Evolutionary conservation across 2,797 vertebrate genomes (phyloP).

Genomic region (Chelon auratus): DNA sequence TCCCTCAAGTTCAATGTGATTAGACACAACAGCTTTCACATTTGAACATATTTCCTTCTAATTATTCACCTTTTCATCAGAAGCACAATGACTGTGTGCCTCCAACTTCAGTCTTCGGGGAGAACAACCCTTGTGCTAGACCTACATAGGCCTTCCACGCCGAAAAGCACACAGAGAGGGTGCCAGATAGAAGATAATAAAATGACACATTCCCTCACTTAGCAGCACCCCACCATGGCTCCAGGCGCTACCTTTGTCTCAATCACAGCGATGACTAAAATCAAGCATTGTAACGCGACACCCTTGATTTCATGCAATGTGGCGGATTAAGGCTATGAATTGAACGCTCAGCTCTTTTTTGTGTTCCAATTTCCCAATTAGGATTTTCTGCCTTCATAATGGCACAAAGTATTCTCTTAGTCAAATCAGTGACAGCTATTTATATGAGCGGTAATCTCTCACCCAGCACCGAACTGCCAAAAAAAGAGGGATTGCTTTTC

Average conservation of each 20-base stretch:
- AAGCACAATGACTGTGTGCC: conserved; percentile 15
- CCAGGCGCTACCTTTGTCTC: conserved; percentile 86
- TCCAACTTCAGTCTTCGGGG: conserved; percentile 32
- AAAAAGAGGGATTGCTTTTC: conserved; percentile 76
- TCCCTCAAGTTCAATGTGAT: conserved; percentile 78
- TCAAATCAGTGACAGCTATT: conserved; percentile 88
- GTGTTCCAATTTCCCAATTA: conserved; percentile 88
- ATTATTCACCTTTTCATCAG: conserved; percentile 37
- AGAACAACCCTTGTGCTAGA: conserved; percentile 11
- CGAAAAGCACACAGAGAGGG: conserved; percentile 40
- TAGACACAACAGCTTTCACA: conserved; percentile 63
- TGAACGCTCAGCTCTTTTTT: conserved; percentile 81
- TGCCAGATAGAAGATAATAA: conserved; percentile 79
- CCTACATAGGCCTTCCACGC: conserved; percentile 18
- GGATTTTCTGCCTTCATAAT: conserved; percentile 88
- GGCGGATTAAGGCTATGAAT: conserved; percentile 86
- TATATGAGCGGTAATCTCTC: conserved; percentile 86
- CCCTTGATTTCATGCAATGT: conserved; percentile 87
- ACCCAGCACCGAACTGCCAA: conserved; percentile 80
- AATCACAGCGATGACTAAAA: conserved; percentile 84
- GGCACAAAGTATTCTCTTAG: conserved; percentile 85
- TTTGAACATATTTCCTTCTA: conserved; percentile 43
- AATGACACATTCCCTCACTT: conserved; percentile 81
- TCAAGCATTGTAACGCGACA: conserved; percentile 84
- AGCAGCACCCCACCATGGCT: conserved; percentile 77